Evolutionary conservation across 2,797 vertebrate genomes (phyloP).

Genomic region (Enteromius mattozi): DNA sequence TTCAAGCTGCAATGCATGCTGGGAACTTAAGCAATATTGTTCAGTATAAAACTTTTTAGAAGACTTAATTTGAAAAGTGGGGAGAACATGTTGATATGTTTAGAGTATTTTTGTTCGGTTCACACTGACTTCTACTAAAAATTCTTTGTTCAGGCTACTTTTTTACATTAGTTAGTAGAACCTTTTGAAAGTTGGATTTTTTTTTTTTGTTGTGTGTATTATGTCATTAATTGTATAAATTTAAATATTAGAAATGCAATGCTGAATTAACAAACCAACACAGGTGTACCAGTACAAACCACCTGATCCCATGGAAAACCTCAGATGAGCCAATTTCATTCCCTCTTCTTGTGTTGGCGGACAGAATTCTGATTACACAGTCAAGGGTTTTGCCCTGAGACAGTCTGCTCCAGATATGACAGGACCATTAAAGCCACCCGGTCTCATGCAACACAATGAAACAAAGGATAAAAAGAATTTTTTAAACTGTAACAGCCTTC

Average conservation of each 20-base stretch:
- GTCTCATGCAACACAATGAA: slow-evolving; percentile 12
- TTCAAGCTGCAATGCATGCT: no score
- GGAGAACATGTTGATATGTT: no score
- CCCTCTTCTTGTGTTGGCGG: background rate
- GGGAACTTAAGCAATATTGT: no score
- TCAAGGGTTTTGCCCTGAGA: background rate
- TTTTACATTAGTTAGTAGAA: no score
- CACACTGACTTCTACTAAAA: no score
- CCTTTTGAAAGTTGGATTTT: no score
- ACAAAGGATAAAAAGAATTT: background rate
- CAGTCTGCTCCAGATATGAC: slow-evolving; percentile 20
- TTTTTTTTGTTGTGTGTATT: background rate
- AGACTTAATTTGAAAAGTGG: no score
- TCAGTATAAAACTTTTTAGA: no score
- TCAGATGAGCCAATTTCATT: background rate
- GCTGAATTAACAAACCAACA: background rate
- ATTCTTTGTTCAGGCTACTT: no score
- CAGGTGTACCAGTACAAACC: background rate
- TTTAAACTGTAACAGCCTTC: slow-evolving; percentile 7
- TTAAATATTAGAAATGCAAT: background rate
- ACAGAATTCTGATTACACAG: background rate
- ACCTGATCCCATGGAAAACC: background rate
- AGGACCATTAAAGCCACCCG: background rate
- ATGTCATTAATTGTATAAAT: background rate
- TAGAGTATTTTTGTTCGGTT: no score